These are phyloP conservation scores for Oscheius sp. DNA, from an alignment of 2,888 invertebrate genomes.

Conservation along the genomic window DNA sequence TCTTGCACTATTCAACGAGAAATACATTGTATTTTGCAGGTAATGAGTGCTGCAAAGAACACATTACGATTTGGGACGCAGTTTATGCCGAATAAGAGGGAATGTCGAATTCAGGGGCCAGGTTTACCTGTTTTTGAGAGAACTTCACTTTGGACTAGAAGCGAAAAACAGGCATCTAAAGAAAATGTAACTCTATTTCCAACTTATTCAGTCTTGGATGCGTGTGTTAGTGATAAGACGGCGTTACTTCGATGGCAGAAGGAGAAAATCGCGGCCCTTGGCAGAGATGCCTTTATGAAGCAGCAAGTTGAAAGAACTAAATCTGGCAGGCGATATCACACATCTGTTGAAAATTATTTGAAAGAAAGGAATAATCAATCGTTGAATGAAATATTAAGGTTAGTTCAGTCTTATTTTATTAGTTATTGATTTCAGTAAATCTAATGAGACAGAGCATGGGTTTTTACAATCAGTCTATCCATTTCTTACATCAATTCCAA, in stretches of 20 bases:
- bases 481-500: not conserved
- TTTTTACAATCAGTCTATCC: slow-evolving; percentile 1
- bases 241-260: slow-evolving; percentile 8
- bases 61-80: not conserved
- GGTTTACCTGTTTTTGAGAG: not conserved
- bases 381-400: not conserved
- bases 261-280: not conserved
- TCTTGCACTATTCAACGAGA: not conserved
- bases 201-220: not conserved
- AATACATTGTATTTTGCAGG: too few relatives aligned
- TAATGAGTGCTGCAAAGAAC: not conserved
- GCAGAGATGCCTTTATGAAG: not conserved
- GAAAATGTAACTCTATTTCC: not conserved
- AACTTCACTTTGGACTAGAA: not conserved
- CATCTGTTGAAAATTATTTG: not conserved
- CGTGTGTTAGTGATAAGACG: not conserved
- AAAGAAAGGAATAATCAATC: not conserved
- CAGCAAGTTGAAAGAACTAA: not conserved
- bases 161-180: not conserved
- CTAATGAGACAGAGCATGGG: slow-evolving; percentile 1
- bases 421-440: not conserved
- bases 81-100: not conserved
- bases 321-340: not conserved
- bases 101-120: not conserved
- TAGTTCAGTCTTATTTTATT: not conserved